These are phyloP conservation scores for Conus canariensis DNA, from an alignment of 2,888 invertebrate species.

Conservation along the genomic window DNA sequence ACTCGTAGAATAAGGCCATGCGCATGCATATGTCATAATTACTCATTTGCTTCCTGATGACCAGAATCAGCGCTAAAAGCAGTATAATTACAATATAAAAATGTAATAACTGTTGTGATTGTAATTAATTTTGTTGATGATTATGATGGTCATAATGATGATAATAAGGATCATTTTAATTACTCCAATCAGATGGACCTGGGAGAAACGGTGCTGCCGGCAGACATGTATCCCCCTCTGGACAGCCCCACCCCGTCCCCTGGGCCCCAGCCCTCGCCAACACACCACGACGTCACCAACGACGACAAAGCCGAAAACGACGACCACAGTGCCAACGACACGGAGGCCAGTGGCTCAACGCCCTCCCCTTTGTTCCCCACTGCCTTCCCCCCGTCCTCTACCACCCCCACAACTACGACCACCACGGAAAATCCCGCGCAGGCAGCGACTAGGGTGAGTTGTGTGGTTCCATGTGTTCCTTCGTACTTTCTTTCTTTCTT, in stretches of 20 bases:
- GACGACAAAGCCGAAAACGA: constrained; percentile 3
- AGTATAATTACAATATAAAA: too few species aligned
- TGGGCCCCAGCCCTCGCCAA: not conserved
- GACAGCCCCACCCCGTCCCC: constrained; percentile 4
- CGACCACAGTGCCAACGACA: not conserved
- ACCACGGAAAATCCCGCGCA: not conserved
- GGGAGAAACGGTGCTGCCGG: constrained; percentile 53
- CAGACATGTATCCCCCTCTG: constrained; percentile 50
- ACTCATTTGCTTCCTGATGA: too few species aligned
- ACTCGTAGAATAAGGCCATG: too few species aligned
- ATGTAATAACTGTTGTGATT: too few species aligned
- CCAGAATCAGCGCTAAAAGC: too few species aligned
- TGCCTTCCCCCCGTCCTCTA: not conserved
- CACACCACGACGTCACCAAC: not conserved
- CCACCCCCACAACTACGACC: constrained; percentile 25
- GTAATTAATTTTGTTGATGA: not conserved
- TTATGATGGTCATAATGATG: not conserved
- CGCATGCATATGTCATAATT: too few species aligned
- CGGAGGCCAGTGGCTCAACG: not conserved
- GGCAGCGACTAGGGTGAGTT: not conserved
- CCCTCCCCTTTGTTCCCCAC: not conserved
- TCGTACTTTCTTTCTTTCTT: too few species aligned
- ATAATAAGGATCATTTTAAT: not conserved
- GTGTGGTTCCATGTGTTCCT: too few species aligned
- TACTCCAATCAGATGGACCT: constrained; percentile 50